phyloP scores from a whole-genome alignment of 2,888 invertebrate species.

The Pterostichus madidus region DNA sequence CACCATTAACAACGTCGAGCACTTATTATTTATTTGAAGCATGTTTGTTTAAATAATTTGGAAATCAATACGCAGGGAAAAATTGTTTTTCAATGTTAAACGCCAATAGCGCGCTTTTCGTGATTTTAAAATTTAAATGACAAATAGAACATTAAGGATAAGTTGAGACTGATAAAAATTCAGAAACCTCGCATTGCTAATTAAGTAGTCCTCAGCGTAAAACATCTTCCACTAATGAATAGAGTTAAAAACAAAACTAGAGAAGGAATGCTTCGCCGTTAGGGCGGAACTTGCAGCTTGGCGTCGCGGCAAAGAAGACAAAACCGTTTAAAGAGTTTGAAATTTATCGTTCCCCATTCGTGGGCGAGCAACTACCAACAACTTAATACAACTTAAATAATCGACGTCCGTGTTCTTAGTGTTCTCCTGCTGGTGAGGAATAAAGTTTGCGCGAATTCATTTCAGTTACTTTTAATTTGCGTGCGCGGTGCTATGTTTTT shows the following conservation, averaged over 20 bases:
- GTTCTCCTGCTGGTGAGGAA: not conserved
- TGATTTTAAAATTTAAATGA: too few species aligned
- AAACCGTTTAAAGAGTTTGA: conserved; percentile 79
- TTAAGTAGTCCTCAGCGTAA: conserved; percentile 34
- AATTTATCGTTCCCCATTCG: conserved; percentile 82
- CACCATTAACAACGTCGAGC: too few species aligned
- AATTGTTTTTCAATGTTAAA: too few species aligned
- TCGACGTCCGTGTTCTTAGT: conserved; percentile 54
- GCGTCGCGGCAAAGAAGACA: conserved; percentile 65
- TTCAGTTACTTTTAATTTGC: conserved; percentile 64
- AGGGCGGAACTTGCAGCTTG: conserved; percentile 4
- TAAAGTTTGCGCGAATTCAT: conserved; percentile 47
- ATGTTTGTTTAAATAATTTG: too few species aligned
- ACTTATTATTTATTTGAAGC: too few species aligned
- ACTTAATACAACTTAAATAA: conserved; percentile 68
- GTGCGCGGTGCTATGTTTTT: conserved; percentile 5
- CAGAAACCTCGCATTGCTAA: conserved; percentile 3
- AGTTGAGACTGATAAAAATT: not conserved
- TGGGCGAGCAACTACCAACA: conserved; percentile 80
- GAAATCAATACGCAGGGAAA: too few species aligned
- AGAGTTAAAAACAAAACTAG: conserved; percentile 40
- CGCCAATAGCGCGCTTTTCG: too few species aligned
- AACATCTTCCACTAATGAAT: conserved; percentile 40
- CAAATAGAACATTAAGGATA: too few species aligned
- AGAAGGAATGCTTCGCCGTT: not conserved